Base-by-base conservation (phyloP, 2,113 vertebrate genomes). In the Equus przewalskii region DNA sequence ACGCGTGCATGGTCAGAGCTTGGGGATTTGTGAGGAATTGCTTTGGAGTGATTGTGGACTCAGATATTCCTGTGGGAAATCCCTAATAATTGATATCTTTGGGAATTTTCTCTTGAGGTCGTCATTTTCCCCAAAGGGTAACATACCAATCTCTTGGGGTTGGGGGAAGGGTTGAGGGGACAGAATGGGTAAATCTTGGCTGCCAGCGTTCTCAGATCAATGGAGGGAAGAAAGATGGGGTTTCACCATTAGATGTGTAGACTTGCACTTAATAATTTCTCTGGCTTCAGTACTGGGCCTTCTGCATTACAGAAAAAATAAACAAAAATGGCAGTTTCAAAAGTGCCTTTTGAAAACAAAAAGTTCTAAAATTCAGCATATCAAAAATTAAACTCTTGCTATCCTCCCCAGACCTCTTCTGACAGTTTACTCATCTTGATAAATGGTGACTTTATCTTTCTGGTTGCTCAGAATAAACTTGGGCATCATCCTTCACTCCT, bases 291-390 rank as follows among this genome's bases (percentile, higher is more conserved):
- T 58, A 81, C 33, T 89, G 33, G 69, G 16, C 18, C 30, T 92
- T 73, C 28, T 89, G 18, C 8, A 36, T 84, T 73, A 44, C 36
- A 10, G 67, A 69, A 86, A 83, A 96, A 82, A 62, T 60, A 80
- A 67, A 83, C 9, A 75, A 86, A 96, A 96, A 75, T 13, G 33
- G 33, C 13, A 64, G 7, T 89, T 95, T 94, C 89, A 36, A 70
- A 89, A 76, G 51, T 14, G 60, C 4, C 4, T 36, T 80, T 94
- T 44, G 18, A 81, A 87, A 93, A 92, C 5, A 75, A 69, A 73
- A 60, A 3, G 13, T 22, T 86, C 30, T 64, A 30, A 93, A 76
- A 82, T 87, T 69, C 26, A 46, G 60, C 13, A 24, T 36, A 58
- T 91, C 13, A 49, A 49, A 94, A 73, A 28, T 22, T 33, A 49